Percentiles rank a stretch among this genome's conserved stretches.
Evolutionary conservation across 2,113 vertebrate species (phyloP).

Genomic region (Pampusana beccarii): DNA sequence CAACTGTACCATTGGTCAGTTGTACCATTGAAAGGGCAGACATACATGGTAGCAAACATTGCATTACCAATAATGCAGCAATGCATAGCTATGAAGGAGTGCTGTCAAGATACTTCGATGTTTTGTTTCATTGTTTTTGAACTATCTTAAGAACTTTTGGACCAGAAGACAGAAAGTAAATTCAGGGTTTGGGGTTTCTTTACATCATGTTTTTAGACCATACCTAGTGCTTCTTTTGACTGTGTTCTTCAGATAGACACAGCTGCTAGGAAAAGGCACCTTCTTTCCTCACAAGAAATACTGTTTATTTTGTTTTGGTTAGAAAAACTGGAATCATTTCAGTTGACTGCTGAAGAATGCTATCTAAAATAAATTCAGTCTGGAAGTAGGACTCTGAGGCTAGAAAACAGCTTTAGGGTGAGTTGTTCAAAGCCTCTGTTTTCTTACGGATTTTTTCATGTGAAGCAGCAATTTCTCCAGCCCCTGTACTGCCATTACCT

Average conservation of each 20-base stretch:
- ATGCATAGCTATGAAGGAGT: not conserved
- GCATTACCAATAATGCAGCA: not conserved
- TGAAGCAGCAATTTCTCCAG: not conserved
- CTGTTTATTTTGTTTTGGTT: not conserved
- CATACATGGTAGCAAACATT: not conserved
- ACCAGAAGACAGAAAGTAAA: not conserved
- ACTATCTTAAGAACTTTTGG: not conserved
- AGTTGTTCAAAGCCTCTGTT: not conserved
- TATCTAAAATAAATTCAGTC: not conserved
- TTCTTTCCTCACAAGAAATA: not conserved
- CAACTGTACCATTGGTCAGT: accelerated
- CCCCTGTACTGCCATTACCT: not conserved
- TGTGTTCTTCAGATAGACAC: not conserved
- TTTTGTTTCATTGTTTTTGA: not conserved
- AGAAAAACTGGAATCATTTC: not conserved
- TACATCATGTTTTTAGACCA: not conserved
- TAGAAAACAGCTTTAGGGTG: not conserved
- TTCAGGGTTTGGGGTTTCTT: not conserved
- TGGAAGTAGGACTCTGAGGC: not conserved
- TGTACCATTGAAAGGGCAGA: not conserved
- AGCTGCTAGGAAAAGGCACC: not conserved
- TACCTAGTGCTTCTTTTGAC: not conserved
- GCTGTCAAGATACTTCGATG: not conserved
- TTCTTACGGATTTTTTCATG: not conserved
- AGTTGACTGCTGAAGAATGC: not conserved